phyloP scores from a whole-genome alignment of 2,797 vertebrate genomes.

The Lates japonicus region DNA sequence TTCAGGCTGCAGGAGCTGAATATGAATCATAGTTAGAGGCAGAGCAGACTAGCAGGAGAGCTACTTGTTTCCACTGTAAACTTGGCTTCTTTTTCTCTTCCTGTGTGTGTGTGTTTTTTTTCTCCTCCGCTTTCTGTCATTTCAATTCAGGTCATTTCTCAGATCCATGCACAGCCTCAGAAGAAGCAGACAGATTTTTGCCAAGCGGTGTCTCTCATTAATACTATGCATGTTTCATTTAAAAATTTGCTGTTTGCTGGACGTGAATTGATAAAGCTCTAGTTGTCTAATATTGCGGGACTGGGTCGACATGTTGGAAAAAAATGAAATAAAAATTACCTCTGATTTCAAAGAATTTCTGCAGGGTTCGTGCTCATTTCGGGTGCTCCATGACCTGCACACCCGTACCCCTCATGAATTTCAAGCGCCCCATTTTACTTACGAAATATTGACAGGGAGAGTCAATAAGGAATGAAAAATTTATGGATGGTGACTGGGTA shows the following conservation, averaged over 20 bases:
- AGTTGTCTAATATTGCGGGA: not conserved
- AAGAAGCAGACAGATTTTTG: conserved; percentile 24
- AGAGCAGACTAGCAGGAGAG: conserved; percentile 2
- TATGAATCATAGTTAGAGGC: conserved; percentile 22
- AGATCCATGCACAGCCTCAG: conserved; percentile 17
- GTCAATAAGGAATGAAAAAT: conserved; percentile 68
- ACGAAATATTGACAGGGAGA: conserved; percentile 60
- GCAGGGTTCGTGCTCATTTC: conserved; percentile 31
- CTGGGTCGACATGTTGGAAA: not conserved
- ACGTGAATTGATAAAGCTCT: conserved; percentile 22
- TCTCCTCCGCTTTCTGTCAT: conserved; percentile 17
- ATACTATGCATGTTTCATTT: conserved; percentile 19
- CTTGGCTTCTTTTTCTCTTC: not conserved
- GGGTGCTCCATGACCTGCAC: conserved; percentile 18
- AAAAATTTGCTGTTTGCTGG: conserved; percentile 1
- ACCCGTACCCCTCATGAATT: conserved; percentile 57
- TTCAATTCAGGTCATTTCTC: conserved; percentile 47
- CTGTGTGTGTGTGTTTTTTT: not conserved
- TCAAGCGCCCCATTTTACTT: conserved; percentile 49
- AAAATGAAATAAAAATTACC: not conserved
- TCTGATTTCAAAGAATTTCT: conserved; percentile 21
- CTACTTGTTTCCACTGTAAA: not conserved
- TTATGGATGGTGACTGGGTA: conserved; percentile 43
- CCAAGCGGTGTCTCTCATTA: conserved; percentile 18
- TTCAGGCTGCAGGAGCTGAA: conserved; percentile 1